phyloP scores from a whole-genome alignment of 2,888 invertebrate species.

The Apotomis capreana region DNA sequence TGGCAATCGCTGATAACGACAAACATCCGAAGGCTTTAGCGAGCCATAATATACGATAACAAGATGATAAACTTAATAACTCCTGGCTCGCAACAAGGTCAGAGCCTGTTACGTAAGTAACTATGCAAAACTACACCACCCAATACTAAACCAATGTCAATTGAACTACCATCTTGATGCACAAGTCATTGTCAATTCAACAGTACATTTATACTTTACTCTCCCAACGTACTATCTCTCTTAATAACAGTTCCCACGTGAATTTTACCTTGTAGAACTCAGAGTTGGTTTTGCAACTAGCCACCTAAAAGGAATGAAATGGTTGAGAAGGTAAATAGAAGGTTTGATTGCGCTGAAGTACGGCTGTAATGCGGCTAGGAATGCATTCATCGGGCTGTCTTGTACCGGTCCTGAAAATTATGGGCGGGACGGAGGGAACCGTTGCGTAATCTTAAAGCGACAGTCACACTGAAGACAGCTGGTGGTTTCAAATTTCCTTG shows the following conservation, averaged over 20 bases:
- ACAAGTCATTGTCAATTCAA: constrained; percentile 32
- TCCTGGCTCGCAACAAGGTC: constrained; percentile 16
- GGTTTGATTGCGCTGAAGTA: constrained; percentile 32
- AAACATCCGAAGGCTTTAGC: background rate
- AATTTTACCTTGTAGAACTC: background rate
- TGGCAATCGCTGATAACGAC: background rate
- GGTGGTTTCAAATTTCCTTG: background rate
- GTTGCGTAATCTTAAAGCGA: constrained; percentile 49
- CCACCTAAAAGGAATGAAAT: background rate
- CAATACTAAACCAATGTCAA: constrained; percentile 25
- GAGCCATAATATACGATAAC: constrained; percentile 3
- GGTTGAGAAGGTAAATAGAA: constrained; percentile 15
- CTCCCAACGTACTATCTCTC: constrained; percentile 6
- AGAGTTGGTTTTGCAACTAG: constrained; percentile 8
- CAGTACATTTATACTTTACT: constrained; percentile 6
- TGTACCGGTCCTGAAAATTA: constrained; percentile 56
- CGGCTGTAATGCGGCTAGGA: constrained; percentile 52
- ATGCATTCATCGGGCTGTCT: constrained; percentile 55
- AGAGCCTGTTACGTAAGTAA: constrained; percentile 18
- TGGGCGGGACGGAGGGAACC: constrained; percentile 47
- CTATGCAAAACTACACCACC: constrained; percentile 13
- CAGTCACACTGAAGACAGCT: background rate
- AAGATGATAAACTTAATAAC: constrained; percentile 1
- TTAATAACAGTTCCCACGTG: background rate
- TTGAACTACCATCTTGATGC: constrained; percentile 29